phyloP scores from a whole-genome alignment of 2,888 invertebrate genomes.

The Antheraea yamamai region DNA sequence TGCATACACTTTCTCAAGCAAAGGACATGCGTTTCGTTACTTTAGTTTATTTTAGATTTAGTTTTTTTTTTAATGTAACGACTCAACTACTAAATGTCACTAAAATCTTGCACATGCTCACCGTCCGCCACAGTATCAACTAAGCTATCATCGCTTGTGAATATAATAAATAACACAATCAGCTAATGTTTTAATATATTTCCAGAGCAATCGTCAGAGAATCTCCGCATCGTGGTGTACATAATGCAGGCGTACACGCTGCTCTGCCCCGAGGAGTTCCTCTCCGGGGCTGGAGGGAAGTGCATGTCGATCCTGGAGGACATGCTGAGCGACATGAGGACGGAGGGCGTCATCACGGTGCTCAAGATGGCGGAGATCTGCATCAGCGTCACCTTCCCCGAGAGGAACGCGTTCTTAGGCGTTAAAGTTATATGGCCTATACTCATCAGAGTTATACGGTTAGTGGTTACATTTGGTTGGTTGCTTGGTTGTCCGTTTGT shows the following conservation, averaged over 20 bases:
- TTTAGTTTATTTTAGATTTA: too few relatives aligned
- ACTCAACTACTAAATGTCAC: too few relatives aligned
- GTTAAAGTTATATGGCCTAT: slow-evolving; percentile 78
- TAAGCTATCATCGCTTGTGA: too few relatives aligned
- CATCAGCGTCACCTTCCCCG: slow-evolving; percentile 86
- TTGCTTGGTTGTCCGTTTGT: too few relatives aligned
- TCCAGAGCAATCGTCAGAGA: slow-evolving; percentile 91
- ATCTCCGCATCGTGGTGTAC: slow-evolving; percentile 88
- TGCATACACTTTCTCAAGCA: too few relatives aligned
- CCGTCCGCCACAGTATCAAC: too few relatives aligned
- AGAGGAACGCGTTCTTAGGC: slow-evolving; percentile 88
- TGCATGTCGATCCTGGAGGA: slow-evolving; percentile 87
- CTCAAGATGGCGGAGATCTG: slow-evolving; percentile 85
- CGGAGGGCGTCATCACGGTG: slow-evolving; percentile 82
- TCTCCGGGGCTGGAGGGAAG: slow-evolving; percentile 86
- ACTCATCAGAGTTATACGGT: slow-evolving; percentile 68
- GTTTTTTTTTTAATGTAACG: too few relatives aligned
- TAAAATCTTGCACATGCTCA: too few relatives aligned
- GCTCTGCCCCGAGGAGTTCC: slow-evolving; percentile 89
- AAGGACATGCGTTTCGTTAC: too few relatives aligned
- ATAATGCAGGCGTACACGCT: slow-evolving; percentile 92
- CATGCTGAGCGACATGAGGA: slow-evolving; percentile 88
- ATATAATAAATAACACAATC: too few relatives aligned
- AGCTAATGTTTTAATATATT: background rate
- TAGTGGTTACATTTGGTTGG: slow-evolving; percentile 37